Conservation (phyloP, 2,888 invertebrate species). For the Temnothorax ravouxi region DNA sequence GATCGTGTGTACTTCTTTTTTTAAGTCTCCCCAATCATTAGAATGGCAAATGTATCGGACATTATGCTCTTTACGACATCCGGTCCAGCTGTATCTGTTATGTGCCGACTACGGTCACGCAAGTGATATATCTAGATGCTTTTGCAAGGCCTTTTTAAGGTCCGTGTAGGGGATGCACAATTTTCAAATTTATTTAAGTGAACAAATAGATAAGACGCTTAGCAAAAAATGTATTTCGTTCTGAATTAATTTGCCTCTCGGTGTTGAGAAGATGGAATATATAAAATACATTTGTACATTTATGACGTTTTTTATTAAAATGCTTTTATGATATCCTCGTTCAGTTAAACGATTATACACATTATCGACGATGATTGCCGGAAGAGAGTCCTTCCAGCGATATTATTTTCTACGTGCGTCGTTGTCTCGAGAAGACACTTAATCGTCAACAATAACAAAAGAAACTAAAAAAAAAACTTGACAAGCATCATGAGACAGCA, state of each 20-base stretch:
- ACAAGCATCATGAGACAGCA: neutral
- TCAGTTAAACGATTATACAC: neutral
- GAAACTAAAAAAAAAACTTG: neutral
- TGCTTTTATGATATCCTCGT: neutral
- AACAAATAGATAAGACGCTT: neutral
- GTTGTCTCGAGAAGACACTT: neutral
- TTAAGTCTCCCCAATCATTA: slow-evolving; percentile 1
- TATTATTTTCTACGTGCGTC: neutral
- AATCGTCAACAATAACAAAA: neutral
- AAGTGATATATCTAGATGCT: neutral
- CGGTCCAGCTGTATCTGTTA: neutral
- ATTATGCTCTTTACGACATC: slow-evolving; percentile 6
- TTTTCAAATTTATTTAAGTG: slow-evolving; percentile 1
- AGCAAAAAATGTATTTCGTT: neutral
- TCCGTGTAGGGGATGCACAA: neutral
- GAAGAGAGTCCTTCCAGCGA: neutral
- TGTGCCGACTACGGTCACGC: slow-evolving; percentile 31
- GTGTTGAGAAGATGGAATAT: neutral
- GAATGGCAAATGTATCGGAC: slow-evolving; percentile 13
- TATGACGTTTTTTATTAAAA: neutral
- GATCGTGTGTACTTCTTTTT: neutral
- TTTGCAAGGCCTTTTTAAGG: neutral
- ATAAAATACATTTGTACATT: neutral
- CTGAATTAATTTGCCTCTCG: neutral
- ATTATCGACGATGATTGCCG: neutral